phyloP scores from a whole-genome alignment of 2,113 vertebrate species.

The Ophthalmolycus amberensis region DNA sequence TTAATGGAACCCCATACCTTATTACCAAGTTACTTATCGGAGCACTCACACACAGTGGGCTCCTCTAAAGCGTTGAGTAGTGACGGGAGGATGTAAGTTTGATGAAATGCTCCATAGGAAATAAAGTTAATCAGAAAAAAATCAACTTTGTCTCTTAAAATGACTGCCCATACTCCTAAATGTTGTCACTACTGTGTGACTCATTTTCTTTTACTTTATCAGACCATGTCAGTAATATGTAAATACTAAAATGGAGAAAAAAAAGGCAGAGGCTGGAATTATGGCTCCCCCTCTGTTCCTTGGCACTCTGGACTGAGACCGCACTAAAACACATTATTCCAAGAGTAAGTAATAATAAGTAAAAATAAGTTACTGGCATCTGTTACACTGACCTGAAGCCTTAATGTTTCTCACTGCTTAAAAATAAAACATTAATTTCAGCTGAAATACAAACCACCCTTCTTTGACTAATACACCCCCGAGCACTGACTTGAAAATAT shows the following conservation, averaged over 20 bases:
- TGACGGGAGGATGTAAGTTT: not conserved
- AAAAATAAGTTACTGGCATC: conserved; percentile 55
- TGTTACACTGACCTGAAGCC: conserved; percentile 40
- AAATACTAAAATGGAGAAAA: conserved; percentile 52
- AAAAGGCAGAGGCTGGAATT: conserved; percentile 45
- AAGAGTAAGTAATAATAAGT: conserved; percentile 40
- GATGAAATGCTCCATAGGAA: not conserved
- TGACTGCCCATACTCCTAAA: not conserved
- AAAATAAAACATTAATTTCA: conserved; percentile 30
- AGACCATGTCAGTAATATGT: conserved; percentile 12
- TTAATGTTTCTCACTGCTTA: conserved; percentile 44
- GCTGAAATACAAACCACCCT: conserved; percentile 36
- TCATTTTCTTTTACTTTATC: conserved; percentile 9
- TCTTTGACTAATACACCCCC: conserved; percentile 47
- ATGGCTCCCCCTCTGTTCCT: conserved; percentile 23
- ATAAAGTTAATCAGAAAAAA: not conserved
- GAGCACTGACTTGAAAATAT: conserved; percentile 35
- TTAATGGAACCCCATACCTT: not conserved
- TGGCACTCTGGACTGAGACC: conserved; percentile 32
- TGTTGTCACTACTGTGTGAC: not conserved
- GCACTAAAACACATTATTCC: conserved; percentile 52
- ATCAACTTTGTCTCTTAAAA: not conserved
- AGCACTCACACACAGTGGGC: not conserved
- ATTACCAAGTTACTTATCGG: conserved; percentile 6
- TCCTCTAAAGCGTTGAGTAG: not conserved